These are phyloP conservation scores for Sebastes oblongus DNA, from an alignment of 2,797 vertebrate genomes.

Conservation along the genomic window DNA sequence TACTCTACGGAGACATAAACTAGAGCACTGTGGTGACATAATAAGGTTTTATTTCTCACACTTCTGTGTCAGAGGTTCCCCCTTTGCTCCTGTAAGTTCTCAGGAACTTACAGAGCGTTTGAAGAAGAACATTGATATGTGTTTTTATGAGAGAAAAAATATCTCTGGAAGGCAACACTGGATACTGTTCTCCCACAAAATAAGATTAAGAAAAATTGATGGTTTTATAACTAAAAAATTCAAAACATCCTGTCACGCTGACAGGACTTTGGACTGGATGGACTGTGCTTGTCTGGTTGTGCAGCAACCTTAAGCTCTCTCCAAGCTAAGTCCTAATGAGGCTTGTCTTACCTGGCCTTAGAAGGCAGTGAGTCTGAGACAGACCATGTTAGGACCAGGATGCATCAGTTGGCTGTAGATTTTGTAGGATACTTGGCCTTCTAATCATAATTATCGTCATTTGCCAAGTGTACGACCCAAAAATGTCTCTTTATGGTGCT, in stretches of 20 bases:
- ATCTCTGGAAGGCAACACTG: background rate
- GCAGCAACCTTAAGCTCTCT: constrained; percentile 15
- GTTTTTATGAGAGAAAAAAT: constrained; percentile 12
- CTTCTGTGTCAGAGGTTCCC: background rate
- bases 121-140: background rate
- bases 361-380: constrained; percentile 51
- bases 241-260: constrained; percentile 41
- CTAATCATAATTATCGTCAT: constrained; percentile 12
- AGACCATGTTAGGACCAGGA: constrained; percentile 50
- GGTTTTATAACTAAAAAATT: constrained; percentile 39
- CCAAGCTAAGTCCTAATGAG: constrained; percentile 1
- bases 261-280: constrained; percentile 40
- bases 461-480: constrained; percentile 17
- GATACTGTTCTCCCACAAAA: constrained; percentile 13
- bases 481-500: background rate
- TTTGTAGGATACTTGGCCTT: constrained; percentile 7
- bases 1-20: background rate
- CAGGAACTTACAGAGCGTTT: background rate
- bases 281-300: constrained; percentile 41
- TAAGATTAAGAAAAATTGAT: constrained; percentile 31
- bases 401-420: constrained; percentile 31
- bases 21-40: background rate
- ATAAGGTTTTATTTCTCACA: constrained; percentile 19
- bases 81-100: background rate
- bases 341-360: constrained; percentile 52